Evolutionary conservation across 2,888 invertebrate species (phyloP).

Genomic region (Chrysolina haemoptera): DNA sequence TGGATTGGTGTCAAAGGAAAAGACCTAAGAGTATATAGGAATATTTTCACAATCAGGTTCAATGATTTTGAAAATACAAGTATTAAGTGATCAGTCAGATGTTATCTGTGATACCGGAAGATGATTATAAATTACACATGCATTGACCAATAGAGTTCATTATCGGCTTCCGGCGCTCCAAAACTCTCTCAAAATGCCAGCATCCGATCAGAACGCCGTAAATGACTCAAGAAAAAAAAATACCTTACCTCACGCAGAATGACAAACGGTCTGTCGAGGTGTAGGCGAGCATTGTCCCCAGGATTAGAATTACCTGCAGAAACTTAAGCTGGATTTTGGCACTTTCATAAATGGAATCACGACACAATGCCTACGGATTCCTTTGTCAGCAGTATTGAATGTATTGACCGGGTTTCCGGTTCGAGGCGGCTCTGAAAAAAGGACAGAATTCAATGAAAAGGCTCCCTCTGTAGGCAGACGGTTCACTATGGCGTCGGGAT

Average conservation of each 20-base stretch:
- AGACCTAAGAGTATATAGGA: no score
- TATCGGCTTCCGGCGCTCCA: background rate
- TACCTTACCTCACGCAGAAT: background rate
- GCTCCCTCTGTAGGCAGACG: background rate
- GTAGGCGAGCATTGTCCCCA: conserved; percentile 13
- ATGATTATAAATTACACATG: no score
- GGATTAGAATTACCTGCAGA: conserved; percentile 27
- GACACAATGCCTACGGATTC: conserved; percentile 12
- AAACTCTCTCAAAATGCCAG: background rate
- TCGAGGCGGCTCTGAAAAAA: conserved; percentile 5
- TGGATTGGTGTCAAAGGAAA: no score
- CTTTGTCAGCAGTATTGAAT: conserved; percentile 18
- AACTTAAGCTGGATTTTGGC: conserved; percentile 28
- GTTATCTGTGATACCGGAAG: no score
- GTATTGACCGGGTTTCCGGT: conserved; percentile 32
- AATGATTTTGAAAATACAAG: no score
- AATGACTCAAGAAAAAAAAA: conserved; percentile 3
- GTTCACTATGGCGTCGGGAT: conserved; percentile 17
- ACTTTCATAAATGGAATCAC: conserved; percentile 20
- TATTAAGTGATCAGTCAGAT: no score
- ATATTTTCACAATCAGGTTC: no score
- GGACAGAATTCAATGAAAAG: conserved; percentile 19
- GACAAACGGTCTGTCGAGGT: conserved; percentile 22
- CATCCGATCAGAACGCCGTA: background rate
- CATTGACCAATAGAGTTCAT: no score